Evolutionary conservation across 2,797 vertebrate genomes (phyloP).

Genomic region (Coranthus polyacanthus): DNA sequence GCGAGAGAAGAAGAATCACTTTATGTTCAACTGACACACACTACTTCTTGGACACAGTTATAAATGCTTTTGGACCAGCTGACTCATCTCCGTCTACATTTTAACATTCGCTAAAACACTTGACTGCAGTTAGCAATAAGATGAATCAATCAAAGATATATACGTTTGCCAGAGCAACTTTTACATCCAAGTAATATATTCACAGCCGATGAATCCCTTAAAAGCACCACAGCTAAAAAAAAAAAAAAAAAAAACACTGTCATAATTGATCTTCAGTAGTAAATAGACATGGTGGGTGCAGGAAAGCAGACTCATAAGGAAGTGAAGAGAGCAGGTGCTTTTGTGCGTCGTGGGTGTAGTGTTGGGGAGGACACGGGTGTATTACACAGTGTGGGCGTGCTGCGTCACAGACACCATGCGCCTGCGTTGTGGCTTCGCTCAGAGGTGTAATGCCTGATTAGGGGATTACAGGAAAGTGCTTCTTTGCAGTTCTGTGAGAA

Average conservation of each 20-base stretch:
- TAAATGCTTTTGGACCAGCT: no score
- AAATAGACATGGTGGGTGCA: constrained; percentile 21
- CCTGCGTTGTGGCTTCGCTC: constrained; percentile 87
- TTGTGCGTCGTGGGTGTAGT: constrained; percentile 62
- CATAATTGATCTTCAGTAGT: background rate
- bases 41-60: no score
- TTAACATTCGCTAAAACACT: no score
- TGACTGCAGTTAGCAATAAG: background rate
- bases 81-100: no score
- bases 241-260: background rate
- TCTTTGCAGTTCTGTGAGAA: constrained; percentile 91
- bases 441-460: constrained; percentile 93
- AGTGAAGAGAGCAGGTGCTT: constrained; percentile 55
- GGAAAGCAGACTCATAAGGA: constrained; percentile 21
- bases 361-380: constrained; percentile 58
- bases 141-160: background rate
- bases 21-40: no score
- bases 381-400: constrained; percentile 70
- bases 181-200: background rate
- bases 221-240: background rate
- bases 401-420: constrained; percentile 76
- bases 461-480: constrained; percentile 91
- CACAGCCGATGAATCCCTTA: background rate
- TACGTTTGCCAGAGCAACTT: background rate
- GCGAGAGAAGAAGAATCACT: no score